Evolutionary conservation across 2,888 invertebrate species (phyloP).

Genomic region (Pachycephus smyrnensis): DNA sequence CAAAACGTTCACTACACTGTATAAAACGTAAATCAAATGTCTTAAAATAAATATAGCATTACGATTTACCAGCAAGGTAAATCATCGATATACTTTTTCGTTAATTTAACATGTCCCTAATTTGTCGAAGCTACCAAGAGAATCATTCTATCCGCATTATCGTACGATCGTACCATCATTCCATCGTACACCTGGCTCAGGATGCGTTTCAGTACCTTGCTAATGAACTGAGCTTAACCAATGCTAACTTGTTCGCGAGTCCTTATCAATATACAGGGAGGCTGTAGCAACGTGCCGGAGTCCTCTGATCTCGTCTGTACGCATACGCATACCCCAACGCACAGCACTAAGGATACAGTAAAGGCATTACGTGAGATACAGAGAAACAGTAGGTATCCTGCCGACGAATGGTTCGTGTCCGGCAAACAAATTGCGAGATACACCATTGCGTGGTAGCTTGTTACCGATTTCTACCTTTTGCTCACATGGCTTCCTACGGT

Average conservation of each 20-base stretch:
- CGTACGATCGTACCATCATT: slow-evolving; percentile 45
- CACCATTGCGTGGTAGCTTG: slow-evolving; percentile 58
- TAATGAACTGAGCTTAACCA: slow-evolving; percentile 60
- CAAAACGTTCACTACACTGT: background rate
- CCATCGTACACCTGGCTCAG: slow-evolving; percentile 54
- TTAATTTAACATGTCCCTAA: background rate
- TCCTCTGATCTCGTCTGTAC: background rate
- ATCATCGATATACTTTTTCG: background rate
- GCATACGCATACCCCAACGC: background rate
- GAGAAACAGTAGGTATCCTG: slow-evolving; percentile 35
- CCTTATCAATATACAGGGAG: slow-evolving; percentile 51
- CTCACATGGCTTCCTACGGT: background rate
- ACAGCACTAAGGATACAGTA: background rate
- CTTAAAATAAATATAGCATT: slow-evolving; percentile 28
- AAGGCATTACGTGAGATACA: background rate
- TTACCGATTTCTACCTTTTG: slow-evolving; percentile 41
- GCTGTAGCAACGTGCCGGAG: slow-evolving; percentile 6
- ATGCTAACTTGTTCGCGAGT: slow-evolving; percentile 51
- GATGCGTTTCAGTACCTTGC: slow-evolving; percentile 30
- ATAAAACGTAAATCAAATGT: slow-evolving; percentile 14
- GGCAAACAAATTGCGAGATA: slow-evolving; percentile 66
- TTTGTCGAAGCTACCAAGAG: background rate
- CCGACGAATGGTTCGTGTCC: slow-evolving; percentile 65
- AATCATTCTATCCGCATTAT: slow-evolving; percentile 33
- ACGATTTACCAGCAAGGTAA: slow-evolving; percentile 3